These are phyloP conservation scores for Pomacea canaliculata DNA, from an alignment of 2,888 invertebrate genomes.

Conservation along the genomic window DNA sequence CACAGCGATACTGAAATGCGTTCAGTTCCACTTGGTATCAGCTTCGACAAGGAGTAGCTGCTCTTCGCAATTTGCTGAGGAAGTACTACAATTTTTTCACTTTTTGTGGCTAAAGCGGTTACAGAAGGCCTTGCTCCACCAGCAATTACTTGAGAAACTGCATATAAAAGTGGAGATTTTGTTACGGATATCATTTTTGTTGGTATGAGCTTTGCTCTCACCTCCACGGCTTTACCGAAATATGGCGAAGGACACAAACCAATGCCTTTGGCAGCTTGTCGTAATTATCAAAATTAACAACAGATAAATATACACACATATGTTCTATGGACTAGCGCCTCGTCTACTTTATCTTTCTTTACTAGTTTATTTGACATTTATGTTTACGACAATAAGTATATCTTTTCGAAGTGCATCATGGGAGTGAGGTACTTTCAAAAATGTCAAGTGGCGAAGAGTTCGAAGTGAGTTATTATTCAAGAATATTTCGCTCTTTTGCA, in stretches of 20 bases:
- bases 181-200: constrained; percentile 47
- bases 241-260: constrained; percentile 21
- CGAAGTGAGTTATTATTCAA: constrained; percentile 34
- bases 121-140: constrained; percentile 39
- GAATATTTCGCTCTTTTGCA: background rate
- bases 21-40: constrained; percentile 24
- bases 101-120: constrained; percentile 36
- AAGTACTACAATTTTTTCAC: constrained; percentile 33
- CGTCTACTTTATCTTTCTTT: too few relatives aligned
- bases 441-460: constrained; percentile 41
- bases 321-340: too few relatives aligned
- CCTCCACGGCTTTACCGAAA: constrained; percentile 17
- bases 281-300: background rate
- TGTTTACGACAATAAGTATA: too few relatives aligned
- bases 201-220: constrained; percentile 8
- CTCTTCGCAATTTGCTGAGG: constrained; percentile 29
- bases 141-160: constrained; percentile 51
- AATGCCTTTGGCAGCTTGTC: constrained; percentile 4
- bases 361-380: too few relatives aligned
- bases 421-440: constrained; percentile 40
- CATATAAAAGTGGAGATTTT: constrained; percentile 44
- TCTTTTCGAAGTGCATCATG: constrained; percentile 27
- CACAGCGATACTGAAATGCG: constrained; percentile 28
- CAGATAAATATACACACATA: too few relatives aligned
- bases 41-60: constrained; percentile 32